Evolutionary conservation across 2,888 invertebrate genomes (phyloP), one percentile per base, ranked within the genome.

Genomic region (Branchipolynoe longqiensis): DNA sequence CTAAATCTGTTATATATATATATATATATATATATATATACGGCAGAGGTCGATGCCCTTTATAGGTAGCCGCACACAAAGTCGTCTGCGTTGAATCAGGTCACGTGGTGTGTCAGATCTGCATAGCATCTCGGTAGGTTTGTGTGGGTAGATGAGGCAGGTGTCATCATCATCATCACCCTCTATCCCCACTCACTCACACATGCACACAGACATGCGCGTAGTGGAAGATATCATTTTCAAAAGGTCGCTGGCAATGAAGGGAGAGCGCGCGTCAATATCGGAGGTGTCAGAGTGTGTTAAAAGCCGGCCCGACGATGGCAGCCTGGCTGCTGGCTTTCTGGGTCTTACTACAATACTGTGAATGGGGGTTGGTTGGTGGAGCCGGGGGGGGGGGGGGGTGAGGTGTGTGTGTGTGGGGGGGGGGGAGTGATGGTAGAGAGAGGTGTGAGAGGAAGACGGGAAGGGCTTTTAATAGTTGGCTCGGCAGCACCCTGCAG

Each of bases 401-500:
- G 62, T 25, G 12, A 62, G 62, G 28, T 62, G 25, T 62, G 8
- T 48, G 48, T 4, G n/a, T n/a, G 58, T 8, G 22, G 12, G n/a
- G 58, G 18, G 58, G 8, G 18, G 48, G 8, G 48, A 48, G 48
- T 48, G 48, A 48, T 8, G 48, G 48, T 8, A 48, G 48, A 18
- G 18, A 18, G 8, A 18, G 48, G 48, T 48, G 8, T 48, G 48
- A 12, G 48, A 18, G 48, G 48, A 48, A 12, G 12, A n/a, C n/a
- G 18, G 25, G 58, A 25, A 58, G 58, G n/a, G 58, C 58, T 58
- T 48, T 48, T 69, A 69, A 69, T 69, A 22, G 69, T n/a, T 18
- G 69, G 18, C 69, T 69, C 18, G 36, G 69, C 69, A 12, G 38
- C 69, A 22, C 69, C 69, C 69, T n/a, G 69, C 36, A 69, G 69